Conservation (phyloP, 2,797 vertebrate species). For the Uromys caudimaculatus region DNA sequence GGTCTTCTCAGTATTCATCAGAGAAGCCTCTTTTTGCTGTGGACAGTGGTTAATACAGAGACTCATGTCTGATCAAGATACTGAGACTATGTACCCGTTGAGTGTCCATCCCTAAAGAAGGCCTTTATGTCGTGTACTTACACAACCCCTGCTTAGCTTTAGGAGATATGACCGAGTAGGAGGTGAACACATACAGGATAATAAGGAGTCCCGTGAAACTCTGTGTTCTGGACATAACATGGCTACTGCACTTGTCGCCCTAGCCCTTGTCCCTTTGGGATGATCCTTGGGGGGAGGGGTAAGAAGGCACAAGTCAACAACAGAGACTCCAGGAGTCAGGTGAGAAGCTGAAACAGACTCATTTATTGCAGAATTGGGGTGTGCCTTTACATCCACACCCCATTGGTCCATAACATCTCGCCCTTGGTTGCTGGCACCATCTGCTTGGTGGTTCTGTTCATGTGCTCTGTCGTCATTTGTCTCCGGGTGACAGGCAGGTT, state of each 20-base stretch:
- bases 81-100: background rate
- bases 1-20: background rate
- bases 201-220: background rate
- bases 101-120: background rate
- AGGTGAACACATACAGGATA: background rate
- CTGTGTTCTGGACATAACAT: background rate
- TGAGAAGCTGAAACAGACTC: background rate
- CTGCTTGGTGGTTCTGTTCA: background rate
- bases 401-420: background rate
- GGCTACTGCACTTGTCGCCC: background rate
- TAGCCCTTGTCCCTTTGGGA: background rate
- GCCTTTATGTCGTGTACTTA: background rate
- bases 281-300: background rate
- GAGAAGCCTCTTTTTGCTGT: background rate
- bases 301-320: background rate
- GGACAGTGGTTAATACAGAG: background rate
- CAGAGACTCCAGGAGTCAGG: background rate
- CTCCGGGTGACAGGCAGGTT: background rate
- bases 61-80: background rate
- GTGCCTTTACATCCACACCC: background rate
- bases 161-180: no score
- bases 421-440: background rate
- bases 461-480: background rate
- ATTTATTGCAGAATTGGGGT: background rate
- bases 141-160: background rate